Percentiles rank a stretch among this genome's conserved stretches.
These are phyloP conservation scores for Notechis scutatus DNA, from an alignment of 2,113 vertebrate genomes.

Conservation along the genomic window DNA sequence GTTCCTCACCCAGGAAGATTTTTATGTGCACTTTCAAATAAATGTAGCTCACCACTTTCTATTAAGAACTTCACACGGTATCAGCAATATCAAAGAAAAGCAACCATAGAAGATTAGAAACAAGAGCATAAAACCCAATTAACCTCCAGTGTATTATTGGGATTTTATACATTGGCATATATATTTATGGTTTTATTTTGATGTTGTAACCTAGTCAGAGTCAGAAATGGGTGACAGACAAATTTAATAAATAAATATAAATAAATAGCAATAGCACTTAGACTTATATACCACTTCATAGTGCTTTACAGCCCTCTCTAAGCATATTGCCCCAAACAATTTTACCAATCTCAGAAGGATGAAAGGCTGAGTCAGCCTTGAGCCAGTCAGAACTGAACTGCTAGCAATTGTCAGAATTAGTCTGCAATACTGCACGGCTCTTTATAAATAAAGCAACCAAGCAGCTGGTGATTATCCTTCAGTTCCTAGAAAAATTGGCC, in stretches of 20 bases:
- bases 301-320: neutral
- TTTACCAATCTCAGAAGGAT: neutral
- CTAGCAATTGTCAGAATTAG: neutral
- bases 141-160: neutral
- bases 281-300: neutral
- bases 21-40: neutral
- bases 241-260: neutral
- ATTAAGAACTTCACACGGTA: neutral
- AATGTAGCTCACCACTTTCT: neutral
- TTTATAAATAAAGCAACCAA: neutral
- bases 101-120: neutral
- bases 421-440: neutral
- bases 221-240: neutral
- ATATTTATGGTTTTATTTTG: neutral
- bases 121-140: neutral
- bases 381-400: neutral
- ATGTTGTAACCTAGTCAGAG: neutral
- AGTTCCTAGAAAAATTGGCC: neutral
- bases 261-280: neutral
- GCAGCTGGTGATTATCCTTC: neutral
- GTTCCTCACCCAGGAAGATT: slow-evolving; percentile 15
- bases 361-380: neutral
- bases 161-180: neutral
- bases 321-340: neutral
- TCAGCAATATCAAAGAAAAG: neutral